Conservation (phyloP, 53 echinoderm and acorn worm genomes). For the Mesocentrotus franciscanus region DNA sequence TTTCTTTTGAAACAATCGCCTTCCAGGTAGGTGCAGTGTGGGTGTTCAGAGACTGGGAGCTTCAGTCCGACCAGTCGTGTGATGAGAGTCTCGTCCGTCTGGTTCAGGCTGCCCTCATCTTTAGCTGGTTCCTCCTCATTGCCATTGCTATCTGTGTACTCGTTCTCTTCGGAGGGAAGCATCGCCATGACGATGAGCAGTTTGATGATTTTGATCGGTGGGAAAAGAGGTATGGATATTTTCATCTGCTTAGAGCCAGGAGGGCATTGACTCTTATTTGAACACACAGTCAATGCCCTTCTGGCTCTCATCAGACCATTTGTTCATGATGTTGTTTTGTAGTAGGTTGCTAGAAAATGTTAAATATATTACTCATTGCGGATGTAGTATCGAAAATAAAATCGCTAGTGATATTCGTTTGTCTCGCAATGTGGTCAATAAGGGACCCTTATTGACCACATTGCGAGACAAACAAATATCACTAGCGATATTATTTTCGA, state of each 20-base stretch:
- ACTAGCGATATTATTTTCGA: too few relatives aligned
- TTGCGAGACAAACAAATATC: too few relatives aligned
- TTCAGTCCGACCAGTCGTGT: constrained; percentile 57
- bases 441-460: too few relatives aligned
- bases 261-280: too few relatives aligned
- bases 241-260: neutral
- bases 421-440: too few relatives aligned
- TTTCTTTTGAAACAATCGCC: neutral
- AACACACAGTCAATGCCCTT: too few relatives aligned
- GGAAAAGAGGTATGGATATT: constrained; percentile 73
- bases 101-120: constrained; percentile 76
- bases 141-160: constrained; percentile 65
- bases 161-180: constrained; percentile 74
- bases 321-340: neutral
- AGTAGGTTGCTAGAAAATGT: neutral
- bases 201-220: constrained; percentile 64
- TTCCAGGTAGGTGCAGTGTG: constrained; percentile 63
- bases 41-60: constrained; percentile 66
- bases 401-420: too few relatives aligned
- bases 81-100: constrained; percentile 62
- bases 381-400: too few relatives aligned
- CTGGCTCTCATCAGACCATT: neutral
- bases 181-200: constrained; percentile 59
- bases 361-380: too few relatives aligned
- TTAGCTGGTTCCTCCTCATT: constrained; percentile 79